Evolutionary conservation across 1,140 invertebrate genomes (phyloP), one percentile per base, ranked within the genome.

Genomic region (Bilobella aurantiaca): DNA sequence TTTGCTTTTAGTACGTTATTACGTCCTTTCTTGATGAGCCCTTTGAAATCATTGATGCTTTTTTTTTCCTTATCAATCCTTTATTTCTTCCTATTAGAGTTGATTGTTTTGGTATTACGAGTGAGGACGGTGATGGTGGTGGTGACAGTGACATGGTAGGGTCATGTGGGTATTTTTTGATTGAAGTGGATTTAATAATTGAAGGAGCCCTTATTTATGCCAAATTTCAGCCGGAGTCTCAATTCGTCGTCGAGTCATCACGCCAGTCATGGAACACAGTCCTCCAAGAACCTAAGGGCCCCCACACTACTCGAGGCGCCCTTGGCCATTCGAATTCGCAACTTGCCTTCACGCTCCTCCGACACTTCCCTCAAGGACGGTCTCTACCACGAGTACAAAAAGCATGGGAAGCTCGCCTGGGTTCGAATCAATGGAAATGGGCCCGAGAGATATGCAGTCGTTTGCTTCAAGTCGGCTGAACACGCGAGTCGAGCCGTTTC

Each of bases 321-420:
- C 79, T 63, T 80, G 25, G 92, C 91, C 47, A 95, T 97, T 74
- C 92, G 90, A 79, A 92, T 96, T 59, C 84, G 87, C 72, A 94
- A 95, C 77, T 79, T 96, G 69, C 93, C 93, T 63, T 82, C 87
- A 53, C 82, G 93, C 71, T 96, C 93, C 67, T 84, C 82, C 25
- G 65, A 66, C 42, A 73, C 68, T 31, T 64, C 46, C 85, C 81
- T 98, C 65, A 93, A 96, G 80, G 95, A 98, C 80, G 93, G 93
- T 66, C 83, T 98, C 66, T 98, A 93, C 81, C 94, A 98, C 80
- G 94, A 97, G 78, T 98, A 96, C 82, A 96, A 97, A 80, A 97
- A 97, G 74, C 91, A 97, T 79, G 93, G 94, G 29, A 97, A 96
- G 81, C 92, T 98, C 72, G 91, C 90, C 69, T 92, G 90, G 83